Evolutionary conservation across 2,797 vertebrate genomes (phyloP), one percentile per base, ranked within the genome.

Genomic region (Buceros bicornis): DNA sequence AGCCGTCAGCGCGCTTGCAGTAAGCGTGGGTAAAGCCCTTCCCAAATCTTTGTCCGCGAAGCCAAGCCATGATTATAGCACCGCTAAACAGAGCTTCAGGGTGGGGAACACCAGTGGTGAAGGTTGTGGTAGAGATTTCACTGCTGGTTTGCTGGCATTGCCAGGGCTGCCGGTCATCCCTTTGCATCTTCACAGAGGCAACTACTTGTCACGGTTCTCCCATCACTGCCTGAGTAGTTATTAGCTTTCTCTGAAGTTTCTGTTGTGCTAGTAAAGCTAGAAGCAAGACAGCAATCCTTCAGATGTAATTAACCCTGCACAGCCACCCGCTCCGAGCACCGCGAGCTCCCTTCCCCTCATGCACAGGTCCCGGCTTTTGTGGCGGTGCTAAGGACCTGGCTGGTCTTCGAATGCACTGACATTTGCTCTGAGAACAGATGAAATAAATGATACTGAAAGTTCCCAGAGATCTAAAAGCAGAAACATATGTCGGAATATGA

Each of bases 401-500:
- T 71, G 89, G 93, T 28, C 72, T 74, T 25, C 19, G 82, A 69
- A 42, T 37, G 56, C 69, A 16, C 51, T 81, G 96, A 93, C 90
- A 87, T 94, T 88, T 89, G 89, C 74, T 91, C 80, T 80, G 53
- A 33, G 57, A 82, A 33, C 21, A 60, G 61, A 33, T 8, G n/a
- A 42, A 81, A 50, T 45, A 76, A 71, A 82, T 7, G 33, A 54
- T 21, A 10, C 47, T 5, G 42, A 14, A 89, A 89, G 83, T 92
- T 93, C 81, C 87, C 94, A 73, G 69, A 78, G 67, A 58, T 60
- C n/a, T 50, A 50, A 96, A 95, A 97, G 93, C 95, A 97, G 95
- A 97, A 97, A 92, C 95, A 97, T 94, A 95, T 97, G 97, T 94
- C 84, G 90, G 93, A 90, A 86, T 33, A 61, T 67, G 66, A 90